phyloP scores from a whole-genome alignment of 1,140 invertebrate species.

The Hypsibius dujardini region DNA sequence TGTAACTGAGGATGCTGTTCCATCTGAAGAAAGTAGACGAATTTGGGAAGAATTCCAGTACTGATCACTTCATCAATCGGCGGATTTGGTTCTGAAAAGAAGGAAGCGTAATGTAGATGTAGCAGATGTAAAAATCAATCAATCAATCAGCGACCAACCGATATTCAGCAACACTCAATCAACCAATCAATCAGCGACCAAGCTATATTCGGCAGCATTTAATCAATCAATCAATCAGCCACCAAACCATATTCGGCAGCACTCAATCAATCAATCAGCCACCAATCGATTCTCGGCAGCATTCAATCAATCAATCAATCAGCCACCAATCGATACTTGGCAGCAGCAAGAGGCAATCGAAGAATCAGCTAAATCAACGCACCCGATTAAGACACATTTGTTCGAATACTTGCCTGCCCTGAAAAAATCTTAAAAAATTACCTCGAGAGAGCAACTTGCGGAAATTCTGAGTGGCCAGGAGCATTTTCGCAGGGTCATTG shows the following conservation, averaged over 20 bases:
- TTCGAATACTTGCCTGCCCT: neutral
- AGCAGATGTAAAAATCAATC: neutral
- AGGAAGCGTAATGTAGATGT: constrained; percentile 21
- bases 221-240: too few relatives aligned
- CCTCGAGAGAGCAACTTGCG: constrained; percentile 70
- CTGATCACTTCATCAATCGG: constrained; percentile 96
- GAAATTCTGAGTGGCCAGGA: constrained; percentile 80
- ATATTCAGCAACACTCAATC: too few relatives aligned
- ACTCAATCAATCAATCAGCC: neutral
- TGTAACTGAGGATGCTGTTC: constrained; percentile 63
- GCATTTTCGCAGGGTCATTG: constrained; percentile 24
- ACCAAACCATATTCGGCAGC: too few relatives aligned
- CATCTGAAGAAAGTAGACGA: constrained; percentile 79
- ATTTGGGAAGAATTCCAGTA: constrained; percentile 82
- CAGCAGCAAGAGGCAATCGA: neutral
- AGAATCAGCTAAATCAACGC: neutral
- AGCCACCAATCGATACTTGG: too few relatives aligned
- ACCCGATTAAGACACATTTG: too few relatives aligned
- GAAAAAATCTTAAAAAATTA: constrained; percentile 22
- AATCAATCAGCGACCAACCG: neutral
- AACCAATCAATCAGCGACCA: too few relatives aligned
- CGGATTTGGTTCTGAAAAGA: constrained; percentile 66
- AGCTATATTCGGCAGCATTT: too few relatives aligned
- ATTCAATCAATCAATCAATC: neutral
- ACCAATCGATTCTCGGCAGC: neutral